phyloP scores from a whole-genome alignment of 2,797 vertebrate genomes.

The Crax fasciolata region DNA sequence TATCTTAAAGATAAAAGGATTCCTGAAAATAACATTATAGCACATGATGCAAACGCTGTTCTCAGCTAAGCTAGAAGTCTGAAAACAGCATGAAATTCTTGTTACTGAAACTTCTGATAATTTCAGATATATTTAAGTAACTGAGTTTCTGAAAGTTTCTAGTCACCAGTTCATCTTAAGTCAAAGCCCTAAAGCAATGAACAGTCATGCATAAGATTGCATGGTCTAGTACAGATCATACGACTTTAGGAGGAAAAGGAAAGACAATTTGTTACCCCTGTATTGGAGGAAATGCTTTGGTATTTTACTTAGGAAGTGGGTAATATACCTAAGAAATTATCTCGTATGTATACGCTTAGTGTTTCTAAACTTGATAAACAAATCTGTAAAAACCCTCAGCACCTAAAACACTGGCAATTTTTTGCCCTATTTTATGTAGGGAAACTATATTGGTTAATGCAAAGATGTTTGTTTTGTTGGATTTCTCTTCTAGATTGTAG shows the following conservation, averaged over 20 bases:
- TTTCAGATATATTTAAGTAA: not conserved
- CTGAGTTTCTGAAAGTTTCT: conserved; percentile 9
- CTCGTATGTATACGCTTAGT: not conserved
- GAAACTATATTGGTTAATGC: not conserved
- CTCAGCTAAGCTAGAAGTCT: not conserved
- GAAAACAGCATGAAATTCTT: not conserved
- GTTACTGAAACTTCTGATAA: not conserved
- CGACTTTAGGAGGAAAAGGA: not conserved
- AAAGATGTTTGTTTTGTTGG: not conserved
- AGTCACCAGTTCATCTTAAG: not conserved
- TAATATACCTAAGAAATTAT: not conserved
- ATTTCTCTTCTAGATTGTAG: not conserved
- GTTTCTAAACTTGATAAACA: not conserved
- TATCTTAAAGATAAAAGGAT: not conserved
- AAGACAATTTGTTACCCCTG: not conserved
- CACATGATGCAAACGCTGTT: not conserved
- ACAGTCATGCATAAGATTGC: not conserved
- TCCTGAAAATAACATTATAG: not conserved
- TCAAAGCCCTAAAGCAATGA: conserved; percentile 48
- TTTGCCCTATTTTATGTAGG: not conserved
- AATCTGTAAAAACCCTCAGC: not conserved
- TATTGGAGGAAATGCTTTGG: not conserved
- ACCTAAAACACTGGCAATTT: not conserved
- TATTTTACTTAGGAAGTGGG: not conserved
- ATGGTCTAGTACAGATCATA: not conserved